Base-by-base conservation (phyloP, 2,797 vertebrate genomes). In the Cynopterus sphinx region DNA sequence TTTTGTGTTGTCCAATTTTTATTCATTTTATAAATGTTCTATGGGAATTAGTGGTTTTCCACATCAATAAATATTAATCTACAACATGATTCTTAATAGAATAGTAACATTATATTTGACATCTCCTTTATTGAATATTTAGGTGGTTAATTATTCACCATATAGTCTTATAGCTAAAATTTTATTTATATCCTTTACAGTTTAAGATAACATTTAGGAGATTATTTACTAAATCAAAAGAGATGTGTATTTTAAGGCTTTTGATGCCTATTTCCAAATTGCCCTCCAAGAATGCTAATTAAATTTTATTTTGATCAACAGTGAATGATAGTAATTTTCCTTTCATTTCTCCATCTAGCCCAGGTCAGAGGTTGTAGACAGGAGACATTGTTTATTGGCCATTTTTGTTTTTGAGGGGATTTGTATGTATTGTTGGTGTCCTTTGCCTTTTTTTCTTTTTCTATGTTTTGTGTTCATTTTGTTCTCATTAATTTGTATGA, bases 181-280 rank as follows among this genome's bases (percentile, higher is more conserved):
- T 94, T 81, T 88, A 36, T 77, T 57, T 87, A 78, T 70, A 43
- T 59, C 10, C 9, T 81, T 89, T 70, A 61, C 1, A 61, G 11
- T 81, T 55, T 65, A 79, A 68, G 67, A 70, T 55, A 86, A 78
- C 39, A 75, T 91, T 7, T 85, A 78, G 39, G 74, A 61, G 39
- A 75, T 89, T 82, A 75, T 93, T 61, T 84, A 26, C 63, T 85
- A 46, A 82, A 63, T 95, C 31, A 77, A 57, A 79, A 86, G 24
- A 59, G 59, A 61, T 28, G 11, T 77, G 2, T 88, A 43, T 91
- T 83, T 93, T 89, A 75, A 70, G 53, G 24, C 39, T 83, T 85
- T 87, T 63, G 46, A 43, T 88, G 53, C 46, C 1, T 65, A 63
- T 79, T 87, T 92, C 33, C 63, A 88, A 55, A 43, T 77, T 79